Evolutionary conservation across 2,797 vertebrate genomes (phyloP).

Genomic region (Bucorvus abyssinicus): DNA sequence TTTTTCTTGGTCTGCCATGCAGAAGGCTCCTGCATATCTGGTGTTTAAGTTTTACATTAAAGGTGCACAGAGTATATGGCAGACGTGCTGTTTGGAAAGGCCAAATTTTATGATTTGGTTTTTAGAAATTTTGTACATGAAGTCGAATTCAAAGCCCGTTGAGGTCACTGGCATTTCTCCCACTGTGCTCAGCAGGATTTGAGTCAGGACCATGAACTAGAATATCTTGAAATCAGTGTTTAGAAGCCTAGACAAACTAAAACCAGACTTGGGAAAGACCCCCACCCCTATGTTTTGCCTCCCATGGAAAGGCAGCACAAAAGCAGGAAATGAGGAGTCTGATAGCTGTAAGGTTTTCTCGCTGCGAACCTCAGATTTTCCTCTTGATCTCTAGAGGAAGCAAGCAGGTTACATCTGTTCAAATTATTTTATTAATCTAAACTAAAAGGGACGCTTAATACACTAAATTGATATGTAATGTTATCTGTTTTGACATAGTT

Average conservation of each 20-base stretch:
- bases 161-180: neutral
- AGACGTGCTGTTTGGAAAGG: neutral
- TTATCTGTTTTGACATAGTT: neutral
- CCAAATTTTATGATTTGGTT: neutral
- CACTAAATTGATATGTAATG: neutral
- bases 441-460: neutral
- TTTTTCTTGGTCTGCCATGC: neutral
- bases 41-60: neutral
- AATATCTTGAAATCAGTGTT: slow-evolving; percentile 32
- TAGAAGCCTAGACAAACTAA: slow-evolving; percentile 2
- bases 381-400: neutral
- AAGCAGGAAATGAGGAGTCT: neutral
- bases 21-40: neutral
- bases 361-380: neutral
- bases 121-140: neutral
- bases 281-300: neutral
- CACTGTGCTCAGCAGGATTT: neutral
- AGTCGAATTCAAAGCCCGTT: neutral
- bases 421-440: neutral
- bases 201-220: neutral
- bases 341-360: neutral
- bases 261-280: neutral
- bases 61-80: neutral
- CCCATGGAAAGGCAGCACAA: slow-evolving; percentile 4
- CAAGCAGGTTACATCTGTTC: neutral